Evolutionary conservation across 1,140 invertebrate species (phyloP).

Genomic region (Drosophila mayri): DNA sequence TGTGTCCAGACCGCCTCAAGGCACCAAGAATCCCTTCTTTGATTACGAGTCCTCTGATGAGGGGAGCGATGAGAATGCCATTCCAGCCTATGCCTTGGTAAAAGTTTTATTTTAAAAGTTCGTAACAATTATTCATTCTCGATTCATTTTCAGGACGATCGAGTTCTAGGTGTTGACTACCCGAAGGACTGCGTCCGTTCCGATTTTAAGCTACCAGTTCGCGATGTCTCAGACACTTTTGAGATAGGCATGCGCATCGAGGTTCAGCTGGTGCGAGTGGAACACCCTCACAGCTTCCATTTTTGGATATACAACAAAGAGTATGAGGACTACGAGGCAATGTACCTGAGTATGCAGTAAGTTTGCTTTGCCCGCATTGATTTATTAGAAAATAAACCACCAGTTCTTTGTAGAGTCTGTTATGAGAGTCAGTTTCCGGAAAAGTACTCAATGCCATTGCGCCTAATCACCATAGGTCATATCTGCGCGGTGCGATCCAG

Average conservation of each 20-base stretch:
- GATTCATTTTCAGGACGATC: conserved; percentile 19
- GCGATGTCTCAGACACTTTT: conserved; percentile 6
- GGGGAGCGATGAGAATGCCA: conserved; percentile 41
- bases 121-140: background rate
- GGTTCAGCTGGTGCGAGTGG: conserved; percentile 55
- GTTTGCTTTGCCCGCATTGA: background rate
- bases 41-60: conserved; percentile 38
- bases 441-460: conserved; percentile 49
- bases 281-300: conserved; percentile 64
- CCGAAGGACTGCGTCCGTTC: conserved; percentile 50
- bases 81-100: conserved; percentile 57
- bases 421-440: conserved; percentile 15
- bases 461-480: conserved; percentile 56
- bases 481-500: conserved; percentile 46
- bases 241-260: conserved; percentile 18
- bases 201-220: conserved; percentile 35
- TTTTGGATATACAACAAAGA: conserved; percentile 67
- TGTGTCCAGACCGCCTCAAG: too few relatives aligned
- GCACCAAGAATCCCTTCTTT: background rate
- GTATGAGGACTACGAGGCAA: conserved; percentile 41
- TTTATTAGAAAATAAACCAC: background rate
- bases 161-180: conserved; percentile 63
- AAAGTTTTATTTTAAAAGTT: background rate
- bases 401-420: conserved; percentile 18
- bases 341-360: conserved; percentile 67